These are phyloP conservation scores for Cheilosia pagana DNA, from an alignment of 2,888 invertebrate species.

Conservation along the genomic window DNA sequence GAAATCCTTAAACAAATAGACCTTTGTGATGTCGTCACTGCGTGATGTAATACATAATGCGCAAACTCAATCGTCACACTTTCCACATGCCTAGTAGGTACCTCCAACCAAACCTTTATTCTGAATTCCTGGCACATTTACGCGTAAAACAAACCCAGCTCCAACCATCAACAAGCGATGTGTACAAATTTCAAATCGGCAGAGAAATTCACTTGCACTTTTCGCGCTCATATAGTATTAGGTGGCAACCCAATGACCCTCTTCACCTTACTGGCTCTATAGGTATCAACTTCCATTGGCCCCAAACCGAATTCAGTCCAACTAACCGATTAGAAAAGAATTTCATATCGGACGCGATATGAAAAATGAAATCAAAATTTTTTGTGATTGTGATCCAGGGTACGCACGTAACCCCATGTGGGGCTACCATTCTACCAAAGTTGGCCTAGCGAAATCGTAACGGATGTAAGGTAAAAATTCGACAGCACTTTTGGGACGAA, in stretches of 20 bases:
- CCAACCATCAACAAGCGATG: neutral
- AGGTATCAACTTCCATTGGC: constrained; percentile 25
- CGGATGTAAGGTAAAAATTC: constrained; percentile 64
- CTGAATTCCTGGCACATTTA: constrained; percentile 72
- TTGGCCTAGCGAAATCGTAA: constrained; percentile 69
- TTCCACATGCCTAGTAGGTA: constrained; percentile 28
- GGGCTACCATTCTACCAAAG: constrained; percentile 45
- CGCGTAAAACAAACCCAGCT: constrained; percentile 40
- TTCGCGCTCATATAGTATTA: constrained; percentile 16
- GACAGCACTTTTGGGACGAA: constrained; percentile 55
- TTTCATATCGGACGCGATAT: constrained; percentile 43
- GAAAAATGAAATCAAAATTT: constrained; percentile 68
- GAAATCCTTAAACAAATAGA: neutral
- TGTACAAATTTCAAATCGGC: constrained; percentile 10
- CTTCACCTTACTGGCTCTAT: constrained; percentile 42
- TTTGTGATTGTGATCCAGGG: constrained; percentile 32
- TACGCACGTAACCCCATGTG: neutral
- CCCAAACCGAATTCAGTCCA: constrained; percentile 63
- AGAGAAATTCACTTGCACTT: constrained; percentile 75
- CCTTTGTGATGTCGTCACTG: neutral
- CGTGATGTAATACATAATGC: constrained; percentile 43
- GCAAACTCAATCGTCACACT: constrained; percentile 23
- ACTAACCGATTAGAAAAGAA: constrained; percentile 65
- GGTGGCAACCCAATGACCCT: constrained; percentile 69
- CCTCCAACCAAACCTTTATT: constrained; percentile 21